Base-by-base conservation (phyloP, 1,140 invertebrate genomes). In the Campoletis sonorensis region DNA sequence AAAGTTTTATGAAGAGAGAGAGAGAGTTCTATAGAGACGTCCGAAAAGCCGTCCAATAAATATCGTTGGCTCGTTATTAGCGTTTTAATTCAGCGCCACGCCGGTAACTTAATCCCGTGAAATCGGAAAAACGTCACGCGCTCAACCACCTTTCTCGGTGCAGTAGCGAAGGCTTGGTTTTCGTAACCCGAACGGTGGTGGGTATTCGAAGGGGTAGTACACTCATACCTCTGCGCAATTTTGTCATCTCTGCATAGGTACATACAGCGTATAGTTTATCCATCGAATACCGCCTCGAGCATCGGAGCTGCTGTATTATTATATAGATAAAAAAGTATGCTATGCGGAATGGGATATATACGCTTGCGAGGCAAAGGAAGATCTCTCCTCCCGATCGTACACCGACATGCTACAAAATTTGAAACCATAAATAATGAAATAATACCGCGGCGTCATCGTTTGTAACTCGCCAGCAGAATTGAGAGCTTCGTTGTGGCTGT, bases 51-150 rank as follows among this genome's bases (percentile, higher is more conserved):
- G 82, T 80, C 86, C 89, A 90, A 91, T 91, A 90, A 91, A 90
- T 90, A 91, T 91, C 88, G 85, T 64, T 84, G 85, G 85, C 86
- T 89, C 88, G 89, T 90, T 91, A 91, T 90, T 91, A 90, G 89
- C 86, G 88, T 90, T 90, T 90, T 90, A 89, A 91, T 90, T 91
- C 89, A 87, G 83, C 84, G 80, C 68, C 80, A 82, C 85, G 82
- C 81, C 81, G 85, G 87, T 89, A 90, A 90, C 86, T 90, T 90
- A 90, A 91, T 90, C 87, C 89, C 81, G 58, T 78, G 79, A 83
- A 89, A 89, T 89, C 85, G 87, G 87, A 90, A 91, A 90, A 90
- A 88, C 81, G 86, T 87, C 85, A 86, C 79, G 73, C 70, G 61
- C 76, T 54, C 79, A 68, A 30, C n/a, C 67, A 58, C 51, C 45